These are phyloP conservation scores for Cataglyphis altisquamis DNA, from an alignment of 2,888 invertebrate species.

Conservation along the genomic window DNA sequence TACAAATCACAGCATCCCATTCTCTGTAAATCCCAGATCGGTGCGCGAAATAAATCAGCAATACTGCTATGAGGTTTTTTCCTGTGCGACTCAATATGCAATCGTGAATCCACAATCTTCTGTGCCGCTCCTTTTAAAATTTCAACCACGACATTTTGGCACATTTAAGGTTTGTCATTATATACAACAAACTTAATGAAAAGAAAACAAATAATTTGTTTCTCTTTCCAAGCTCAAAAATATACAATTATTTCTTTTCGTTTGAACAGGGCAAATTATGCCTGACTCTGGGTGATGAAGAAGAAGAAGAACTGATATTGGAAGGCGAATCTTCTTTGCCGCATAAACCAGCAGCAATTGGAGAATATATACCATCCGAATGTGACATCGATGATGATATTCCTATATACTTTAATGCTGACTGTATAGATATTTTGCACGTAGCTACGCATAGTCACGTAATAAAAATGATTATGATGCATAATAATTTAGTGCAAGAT, in stretches of 20 bases:
- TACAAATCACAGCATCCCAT: slow-evolving; percentile 77
- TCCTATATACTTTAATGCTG: slow-evolving; percentile 82
- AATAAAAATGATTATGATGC: slow-evolving; percentile 84
- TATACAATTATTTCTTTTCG: background rate
- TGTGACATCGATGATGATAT: slow-evolving; percentile 29
- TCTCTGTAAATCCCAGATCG: slow-evolving; percentile 76
- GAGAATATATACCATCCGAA: slow-evolving; percentile 43
- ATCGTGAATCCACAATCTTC: slow-evolving; percentile 75
- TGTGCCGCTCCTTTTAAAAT: slow-evolving; percentile 84
- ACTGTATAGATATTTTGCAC: slow-evolving; percentile 81
- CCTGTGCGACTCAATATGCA: slow-evolving; percentile 83
- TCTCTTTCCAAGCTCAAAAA: background rate
- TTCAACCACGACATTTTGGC: slow-evolving; percentile 84
- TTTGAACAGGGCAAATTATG: slow-evolving; percentile 27
- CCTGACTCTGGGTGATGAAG: slow-evolving; percentile 58
- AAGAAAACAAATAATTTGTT: slow-evolving; percentile 19
- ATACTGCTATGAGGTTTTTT: slow-evolving; percentile 81
- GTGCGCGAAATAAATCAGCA: slow-evolving; percentile 77
- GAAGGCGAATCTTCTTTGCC: slow-evolving; percentile 55
- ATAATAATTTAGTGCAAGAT: slow-evolving; percentile 81
- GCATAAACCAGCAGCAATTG: slow-evolving; percentile 8
- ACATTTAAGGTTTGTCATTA: slow-evolving; percentile 77
- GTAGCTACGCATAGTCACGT: slow-evolving; percentile 80
- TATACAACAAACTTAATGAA: slow-evolving; percentile 12
- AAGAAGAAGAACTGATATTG: slow-evolving; percentile 52